Evolutionary conservation across 2,113 vertebrate species (phyloP), one percentile per base, ranked within the genome.

Genomic region (Dendropsophus ebraccatus): DNA sequence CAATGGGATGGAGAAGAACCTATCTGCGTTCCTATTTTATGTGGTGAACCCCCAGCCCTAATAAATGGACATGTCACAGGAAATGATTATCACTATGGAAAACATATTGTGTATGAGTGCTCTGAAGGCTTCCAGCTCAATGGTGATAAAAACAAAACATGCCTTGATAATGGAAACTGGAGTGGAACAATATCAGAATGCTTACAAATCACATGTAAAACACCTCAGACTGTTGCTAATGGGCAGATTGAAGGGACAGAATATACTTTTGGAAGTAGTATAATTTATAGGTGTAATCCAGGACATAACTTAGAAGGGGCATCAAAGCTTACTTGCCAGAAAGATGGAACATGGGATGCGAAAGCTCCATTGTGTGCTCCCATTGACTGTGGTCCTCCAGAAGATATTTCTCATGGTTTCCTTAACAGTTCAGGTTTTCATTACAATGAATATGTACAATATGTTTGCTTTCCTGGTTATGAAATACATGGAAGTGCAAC

Each of bases 391-490:
- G 96, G 95, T 32, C 96, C 96, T 37, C 97, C 97, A 1, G 95
- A 96, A 87, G 95, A 99, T 87, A 96, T 97, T 88, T 93, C 95
- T 79, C 96, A 96, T 25, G 96, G 96, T 58, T 97, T 96, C 88
- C 90, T 97, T 52, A 98, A 97, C 17, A 96, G 95, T 14, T 98
- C 97, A 78, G 93, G 92, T 85, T 98, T 97, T 88, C 92, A 88
- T 88, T 97, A 93, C 13, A 94, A 94, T 1, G 93, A 96, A 4
- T 85, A 94, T 11, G 94, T 95, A 37, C 93, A 97, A 82, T 99
- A 99, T 17, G 86, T 95, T 16, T 99, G 98, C 88, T 97, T 99
- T 69, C 90, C 95, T 17, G 96, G 96, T 30, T 99, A 98, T 69
- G 93, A 96, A 87, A 93, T 95, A 1, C 87, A 93, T 0, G 98